Evolutionary conservation across 2,888 invertebrate genomes (phyloP).

Genomic region (Synergus laeviventris): DNA sequence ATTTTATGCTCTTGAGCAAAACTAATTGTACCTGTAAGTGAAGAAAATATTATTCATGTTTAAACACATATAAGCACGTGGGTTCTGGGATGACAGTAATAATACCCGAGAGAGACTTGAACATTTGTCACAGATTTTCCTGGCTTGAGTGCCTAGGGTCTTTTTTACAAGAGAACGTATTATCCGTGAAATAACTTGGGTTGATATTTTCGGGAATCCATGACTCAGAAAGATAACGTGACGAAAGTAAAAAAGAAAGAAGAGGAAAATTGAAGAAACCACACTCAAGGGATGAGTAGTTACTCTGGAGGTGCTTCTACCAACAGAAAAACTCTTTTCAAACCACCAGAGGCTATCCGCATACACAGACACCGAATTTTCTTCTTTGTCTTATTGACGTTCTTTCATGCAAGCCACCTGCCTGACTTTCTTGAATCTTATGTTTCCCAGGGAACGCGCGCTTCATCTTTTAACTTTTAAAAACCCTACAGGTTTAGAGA

Average conservation of each 20-base stretch:
- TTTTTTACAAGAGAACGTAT: background rate
- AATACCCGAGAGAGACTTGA: background rate
- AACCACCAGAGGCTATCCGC: background rate
- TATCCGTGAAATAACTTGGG: background rate
- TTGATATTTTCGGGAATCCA: background rate
- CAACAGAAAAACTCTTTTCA: background rate
- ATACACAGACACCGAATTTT: background rate
- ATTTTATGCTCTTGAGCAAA: background rate
- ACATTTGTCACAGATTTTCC: background rate
- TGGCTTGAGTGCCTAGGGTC: background rate
- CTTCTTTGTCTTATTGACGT: background rate
- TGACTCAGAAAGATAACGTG: background rate
- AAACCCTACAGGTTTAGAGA: background rate
- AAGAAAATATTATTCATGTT: background rate
- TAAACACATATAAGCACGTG: background rate
- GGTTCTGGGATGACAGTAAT: background rate
- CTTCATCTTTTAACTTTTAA: background rate
- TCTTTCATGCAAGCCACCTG: background rate
- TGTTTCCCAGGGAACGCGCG: background rate
- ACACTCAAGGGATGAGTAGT: background rate
- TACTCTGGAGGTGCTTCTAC: background rate
- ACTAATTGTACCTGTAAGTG: background rate
- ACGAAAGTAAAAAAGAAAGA: conserved; percentile 1
- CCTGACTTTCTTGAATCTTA: background rate
- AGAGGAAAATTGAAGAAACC: background rate